These are phyloP conservation scores for Parasteatoda lunata DNA, from an alignment of 2,888 invertebrate species.

Conservation along the genomic window DNA sequence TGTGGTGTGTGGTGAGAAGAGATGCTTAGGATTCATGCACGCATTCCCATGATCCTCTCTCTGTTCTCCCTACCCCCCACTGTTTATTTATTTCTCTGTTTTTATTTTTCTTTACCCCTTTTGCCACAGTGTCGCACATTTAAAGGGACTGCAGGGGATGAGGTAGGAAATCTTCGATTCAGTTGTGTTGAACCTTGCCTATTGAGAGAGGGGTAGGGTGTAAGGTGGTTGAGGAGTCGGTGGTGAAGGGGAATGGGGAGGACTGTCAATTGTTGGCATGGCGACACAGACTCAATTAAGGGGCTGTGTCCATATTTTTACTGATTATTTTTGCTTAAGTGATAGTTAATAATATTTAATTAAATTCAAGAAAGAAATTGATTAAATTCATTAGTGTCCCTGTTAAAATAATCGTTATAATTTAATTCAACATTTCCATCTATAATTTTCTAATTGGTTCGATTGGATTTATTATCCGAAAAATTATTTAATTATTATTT, in stretches of 20 bases:
- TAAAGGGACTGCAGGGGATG: background rate
- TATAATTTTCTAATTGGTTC: no score
- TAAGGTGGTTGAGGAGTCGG: constrained; percentile 2
- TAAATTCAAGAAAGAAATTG: no score
- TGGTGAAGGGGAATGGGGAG: constrained; percentile 16
- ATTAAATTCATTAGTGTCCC: no score
- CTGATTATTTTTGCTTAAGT: background rate
- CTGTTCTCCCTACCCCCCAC: background rate
- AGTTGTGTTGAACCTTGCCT: background rate
- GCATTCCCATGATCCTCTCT: background rate
- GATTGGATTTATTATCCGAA: no score
- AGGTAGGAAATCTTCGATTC: constrained; percentile 6
- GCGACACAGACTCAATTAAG: constrained; percentile 64
- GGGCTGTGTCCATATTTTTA: constrained; percentile 32
- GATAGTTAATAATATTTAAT: no score
- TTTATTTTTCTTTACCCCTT: constrained; percentile 17
- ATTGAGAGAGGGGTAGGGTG: background rate
- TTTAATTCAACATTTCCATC: no score
- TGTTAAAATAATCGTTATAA: no score
- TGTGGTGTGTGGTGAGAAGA: background rate
- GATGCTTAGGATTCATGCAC: background rate
- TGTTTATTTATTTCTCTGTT: background rate
- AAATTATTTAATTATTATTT: no score
- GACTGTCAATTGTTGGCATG: constrained; percentile 67
- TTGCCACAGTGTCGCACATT: background rate